Conservation (phyloP, 2,113 vertebrate species). For the Montifringilla adamsi region DNA sequence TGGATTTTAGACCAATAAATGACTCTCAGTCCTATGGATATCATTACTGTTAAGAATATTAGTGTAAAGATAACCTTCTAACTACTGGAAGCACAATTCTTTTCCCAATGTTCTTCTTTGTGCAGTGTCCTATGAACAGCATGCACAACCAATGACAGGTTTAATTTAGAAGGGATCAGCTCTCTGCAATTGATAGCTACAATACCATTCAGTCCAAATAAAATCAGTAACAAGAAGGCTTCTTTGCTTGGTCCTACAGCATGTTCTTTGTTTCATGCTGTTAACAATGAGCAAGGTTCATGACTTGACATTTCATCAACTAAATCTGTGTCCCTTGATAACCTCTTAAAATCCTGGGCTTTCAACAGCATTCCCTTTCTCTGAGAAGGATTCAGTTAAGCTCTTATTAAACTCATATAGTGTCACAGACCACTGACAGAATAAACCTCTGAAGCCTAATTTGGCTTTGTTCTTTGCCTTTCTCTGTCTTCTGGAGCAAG, state of each 20-base stretch:
- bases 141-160: background rate
- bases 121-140: background rate
- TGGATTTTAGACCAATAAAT: background rate
- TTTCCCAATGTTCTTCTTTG: background rate
- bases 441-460: background rate
- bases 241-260: background rate
- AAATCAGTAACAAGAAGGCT: background rate
- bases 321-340: background rate
- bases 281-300: background rate
- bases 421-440: background rate
- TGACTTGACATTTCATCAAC: background rate
- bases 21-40: background rate
- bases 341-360: background rate
- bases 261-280: background rate
- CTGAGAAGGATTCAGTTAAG: background rate
- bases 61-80: background rate
- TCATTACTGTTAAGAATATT: background rate
- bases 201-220: background rate
- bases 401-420: background rate
- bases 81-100: background rate
- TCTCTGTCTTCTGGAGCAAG: background rate
- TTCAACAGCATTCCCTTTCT: background rate
- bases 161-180: background rate
- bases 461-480: background rate
- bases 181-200: background rate